Percentiles rank a stretch among this genome's conserved stretches.
Conservation (phyloP, 2,113 vertebrate species). For the Muscicapa adusta region DNA sequence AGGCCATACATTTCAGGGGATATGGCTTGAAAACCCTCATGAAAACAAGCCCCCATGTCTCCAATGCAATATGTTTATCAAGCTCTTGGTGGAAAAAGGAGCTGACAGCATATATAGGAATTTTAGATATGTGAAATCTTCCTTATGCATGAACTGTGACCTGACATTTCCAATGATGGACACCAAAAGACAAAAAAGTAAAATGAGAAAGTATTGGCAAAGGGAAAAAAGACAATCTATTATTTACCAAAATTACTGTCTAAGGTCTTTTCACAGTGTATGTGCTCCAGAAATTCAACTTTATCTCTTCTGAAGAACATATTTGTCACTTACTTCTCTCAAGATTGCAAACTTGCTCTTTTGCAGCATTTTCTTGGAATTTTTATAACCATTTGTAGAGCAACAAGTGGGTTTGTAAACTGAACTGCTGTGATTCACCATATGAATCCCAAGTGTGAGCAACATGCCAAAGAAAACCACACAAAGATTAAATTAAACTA, state of each 20-base stretch:
- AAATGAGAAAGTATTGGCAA: neutral
- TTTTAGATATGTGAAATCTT: neutral
- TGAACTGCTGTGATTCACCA: neutral
- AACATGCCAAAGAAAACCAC: slow-evolving; percentile 37
- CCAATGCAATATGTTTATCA: neutral
- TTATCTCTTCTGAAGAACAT: neutral
- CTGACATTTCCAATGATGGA: neutral
- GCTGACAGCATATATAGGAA: neutral
- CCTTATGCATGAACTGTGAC: neutral
- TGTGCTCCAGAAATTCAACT: neutral
- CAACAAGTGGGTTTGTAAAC: neutral
- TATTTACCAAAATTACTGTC: neutral
- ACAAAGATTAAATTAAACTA: slow-evolving; percentile 41
- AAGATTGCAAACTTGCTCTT: neutral
- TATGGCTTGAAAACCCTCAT: slow-evolving; percentile 21
- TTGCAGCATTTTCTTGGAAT: neutral
- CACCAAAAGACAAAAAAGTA: neutral
- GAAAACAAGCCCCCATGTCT: neutral
- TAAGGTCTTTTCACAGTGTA: neutral
- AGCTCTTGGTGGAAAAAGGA: neutral
- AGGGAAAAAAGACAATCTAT: neutral
- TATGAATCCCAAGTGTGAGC: slow-evolving; percentile 11
- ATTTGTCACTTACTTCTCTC: neutral
- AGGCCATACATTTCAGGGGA: slow-evolving; percentile 55
- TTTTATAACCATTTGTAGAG: neutral